Conservation (phyloP, 2,113 vertebrate species). For the Emydura subglobosa region DNA sequence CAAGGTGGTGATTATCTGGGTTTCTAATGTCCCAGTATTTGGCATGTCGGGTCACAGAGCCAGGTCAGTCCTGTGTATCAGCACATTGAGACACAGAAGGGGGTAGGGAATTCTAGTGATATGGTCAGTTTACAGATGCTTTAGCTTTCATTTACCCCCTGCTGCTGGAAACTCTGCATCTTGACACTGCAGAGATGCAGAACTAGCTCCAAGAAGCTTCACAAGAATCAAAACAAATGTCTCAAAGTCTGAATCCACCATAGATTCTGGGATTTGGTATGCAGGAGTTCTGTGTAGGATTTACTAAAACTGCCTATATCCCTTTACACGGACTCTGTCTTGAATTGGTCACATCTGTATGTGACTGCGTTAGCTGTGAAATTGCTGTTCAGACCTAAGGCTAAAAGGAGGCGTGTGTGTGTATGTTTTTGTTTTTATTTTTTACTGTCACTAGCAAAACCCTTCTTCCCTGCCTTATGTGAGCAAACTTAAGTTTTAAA, state of each 20-base stretch:
- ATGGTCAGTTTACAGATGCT: rapidly evolving
- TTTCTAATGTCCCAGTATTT: slow-evolving; percentile 39
- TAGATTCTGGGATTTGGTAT: background rate
- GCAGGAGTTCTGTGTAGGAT: background rate
- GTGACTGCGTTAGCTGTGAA: background rate
- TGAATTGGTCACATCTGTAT: background rate
- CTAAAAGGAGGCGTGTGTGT: background rate
- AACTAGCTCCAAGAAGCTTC: background rate
- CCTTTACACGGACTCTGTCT: background rate
- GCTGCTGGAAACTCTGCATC: background rate
- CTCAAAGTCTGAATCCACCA: background rate
- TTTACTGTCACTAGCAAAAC: background rate
- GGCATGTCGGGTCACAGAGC: background rate
- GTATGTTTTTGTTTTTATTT: background rate
- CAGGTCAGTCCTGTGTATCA: background rate
- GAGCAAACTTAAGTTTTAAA: background rate
- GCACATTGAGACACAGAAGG: rapidly evolving
- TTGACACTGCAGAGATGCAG: background rate
- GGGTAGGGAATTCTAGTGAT: background rate
- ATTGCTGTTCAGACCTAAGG: background rate
- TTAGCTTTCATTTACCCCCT: background rate
- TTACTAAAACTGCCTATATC: background rate
- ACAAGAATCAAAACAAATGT: background rate
- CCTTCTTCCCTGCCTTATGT: background rate
- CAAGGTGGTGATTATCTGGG: slow-evolving; percentile 44